phyloP scores from a whole-genome alignment of 2,888 invertebrate genomes.

The Caenorhabditis japonica region DNA sequence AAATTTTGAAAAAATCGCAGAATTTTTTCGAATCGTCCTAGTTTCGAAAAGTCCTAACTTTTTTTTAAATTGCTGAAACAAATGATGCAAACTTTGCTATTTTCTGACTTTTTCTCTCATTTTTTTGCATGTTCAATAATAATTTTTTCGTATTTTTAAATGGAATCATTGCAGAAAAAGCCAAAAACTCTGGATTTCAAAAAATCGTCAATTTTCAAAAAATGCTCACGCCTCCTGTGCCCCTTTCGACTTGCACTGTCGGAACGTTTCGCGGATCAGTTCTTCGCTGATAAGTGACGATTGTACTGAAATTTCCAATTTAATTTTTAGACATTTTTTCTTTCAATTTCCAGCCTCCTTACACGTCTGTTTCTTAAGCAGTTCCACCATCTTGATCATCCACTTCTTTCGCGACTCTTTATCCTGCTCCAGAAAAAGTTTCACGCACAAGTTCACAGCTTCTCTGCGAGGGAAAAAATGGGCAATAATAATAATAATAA shows the following conservation, averaged over 20 bases:
- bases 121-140: too few species aligned
- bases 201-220: not conserved
- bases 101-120: too few species aligned
- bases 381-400: conserved; percentile 59
- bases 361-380: conserved; percentile 65
- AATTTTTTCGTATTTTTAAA: too few species aligned
- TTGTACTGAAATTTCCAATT: conserved; percentile 41
- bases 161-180: not conserved
- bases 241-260: conserved; percentile 54
- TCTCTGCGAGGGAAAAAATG: conserved; percentile 39
- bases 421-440: conserved; percentile 51
- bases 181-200: not conserved
- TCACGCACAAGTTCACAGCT: conserved; percentile 57
- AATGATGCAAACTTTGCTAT: too few species aligned
- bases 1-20: too few species aligned
- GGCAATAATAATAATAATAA: not conserved
- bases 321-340: too few species aligned
- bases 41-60: too few species aligned
- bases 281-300: conserved; percentile 43
- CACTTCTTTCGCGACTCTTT: conserved; percentile 57
- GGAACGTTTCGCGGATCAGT: conserved; percentile 43
- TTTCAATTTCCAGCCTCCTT: too few species aligned
- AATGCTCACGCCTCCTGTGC: conserved; percentile 43
- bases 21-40: too few species aligned
- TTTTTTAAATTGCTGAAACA: too few species aligned